Evolutionary conservation across 2,113 vertebrate genomes (phyloP), one percentile per base, ranked within the genome.

Genomic region (Thalassarche chlororhynchos): DNA sequence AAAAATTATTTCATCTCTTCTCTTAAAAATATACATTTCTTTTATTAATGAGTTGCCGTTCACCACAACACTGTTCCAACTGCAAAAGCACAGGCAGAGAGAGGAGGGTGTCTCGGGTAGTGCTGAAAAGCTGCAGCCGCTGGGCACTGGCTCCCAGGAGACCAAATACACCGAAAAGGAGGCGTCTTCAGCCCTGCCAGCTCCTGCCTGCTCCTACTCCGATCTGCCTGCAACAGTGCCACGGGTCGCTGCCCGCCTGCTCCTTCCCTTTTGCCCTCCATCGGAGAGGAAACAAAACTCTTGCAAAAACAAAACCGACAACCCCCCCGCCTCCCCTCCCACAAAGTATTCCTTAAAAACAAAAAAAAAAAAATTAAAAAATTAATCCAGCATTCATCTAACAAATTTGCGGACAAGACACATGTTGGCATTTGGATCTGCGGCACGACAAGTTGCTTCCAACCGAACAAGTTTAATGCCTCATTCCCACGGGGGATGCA

Each of bases 21-120:
- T 79, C 78, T 93, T 91, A 89, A 97, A 97, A 95, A 96, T 92
- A 94, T 54, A 87, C 34, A 61, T 84, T 96, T 82, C 44, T 95
- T 97, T 97, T 87, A 93, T 86, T 92, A 34, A 60, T 8, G 85
- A 95, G 69, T 49, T 87, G 78, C 77, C 51, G 29, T 90, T 95
- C 62, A 54, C 69, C 83, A 55, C 75, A 71, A 62, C 29, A n/a
- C 42, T n/a, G 34, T 86, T 92, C 55, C 60, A 66, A 51, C n/a
- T 93, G 92, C 79, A 72, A 72, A 21, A 89, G 34, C 82, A 55
- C 84, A 77, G 36, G 87, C 0, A 84, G 66, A 89, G 75, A 83
- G 64, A 71, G 38, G 46, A 75, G 21, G 24, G 52, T n/a, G 36
- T 68, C 72, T 68, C 1, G 0, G 28, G 60, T 12, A n/a, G 70